Base-by-base conservation (phyloP, 2,888 invertebrate genomes). In the Scaptomyza caliginosa region DNA sequence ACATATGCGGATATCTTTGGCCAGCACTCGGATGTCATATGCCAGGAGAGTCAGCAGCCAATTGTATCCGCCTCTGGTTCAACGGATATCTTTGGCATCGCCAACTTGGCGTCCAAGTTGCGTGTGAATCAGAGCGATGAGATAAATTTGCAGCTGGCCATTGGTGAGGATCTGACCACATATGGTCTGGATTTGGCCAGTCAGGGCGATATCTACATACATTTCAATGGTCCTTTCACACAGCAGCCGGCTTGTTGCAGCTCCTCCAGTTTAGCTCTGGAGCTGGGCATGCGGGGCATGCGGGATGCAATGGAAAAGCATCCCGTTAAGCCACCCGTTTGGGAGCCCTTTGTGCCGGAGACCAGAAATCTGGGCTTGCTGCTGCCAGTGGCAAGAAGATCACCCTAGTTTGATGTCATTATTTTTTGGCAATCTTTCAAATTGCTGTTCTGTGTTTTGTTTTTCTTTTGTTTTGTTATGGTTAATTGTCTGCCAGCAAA, bases 201-300 rank as follows among this genome's bases (percentile, higher is more conserved):
- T 26, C 75, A 70, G 34, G 81, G 84, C 2, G 81, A 82, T 16
- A 86, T 82, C 45, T 83, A 82, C 32, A 81, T 82, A 3, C 77
- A 83, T 19, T 86, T 86, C 48, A 82, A 82, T 51, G 86, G 81
- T 3, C 81, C 81, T 4, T 77, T 86, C 5, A 82, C 86, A 11
- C 69, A 56, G 23, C 62, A 73, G 5, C 56, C 84, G 8, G 63
- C 86, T 0, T 56, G 57, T 0, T 66, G 83, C 7, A 74, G 34
- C 24, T 73, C 77, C 4, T 63, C 69, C 40, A 60, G 66, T 13
- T 64, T 72, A 8, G 68, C 74, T 16, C 23, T 81, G 8, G 81
- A 85, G 58, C 39, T 86, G 42, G 86, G 86, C 10, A 85, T 85
- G 81, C 80, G 81, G 0, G 83, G 64, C 16, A 74, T 81, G 80